Percentiles rank a stretch among this genome's conserved stretches.
phyloP scores from a whole-genome alignment of 2,797 vertebrate species.

The Cacajao melanocephalus region DNA sequence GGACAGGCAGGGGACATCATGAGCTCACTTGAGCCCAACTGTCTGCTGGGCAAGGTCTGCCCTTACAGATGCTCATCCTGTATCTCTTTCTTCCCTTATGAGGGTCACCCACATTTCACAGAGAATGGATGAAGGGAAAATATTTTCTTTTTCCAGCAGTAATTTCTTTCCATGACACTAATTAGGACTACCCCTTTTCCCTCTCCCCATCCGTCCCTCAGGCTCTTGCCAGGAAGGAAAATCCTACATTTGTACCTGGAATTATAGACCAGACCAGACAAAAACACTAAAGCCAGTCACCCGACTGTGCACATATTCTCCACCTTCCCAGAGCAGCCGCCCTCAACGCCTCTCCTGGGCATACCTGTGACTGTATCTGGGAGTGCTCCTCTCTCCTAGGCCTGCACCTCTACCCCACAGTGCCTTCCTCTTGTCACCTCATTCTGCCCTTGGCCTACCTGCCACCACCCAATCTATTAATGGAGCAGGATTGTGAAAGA shows the following conservation, averaged over 20 bases:
- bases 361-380: neutral
- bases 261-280: constrained; percentile 40
- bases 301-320: neutral
- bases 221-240: constrained; percentile 69
- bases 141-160: constrained; percentile 54
- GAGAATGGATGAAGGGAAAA: constrained; percentile 62
- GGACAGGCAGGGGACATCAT: neutral
- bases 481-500: constrained; percentile 57
- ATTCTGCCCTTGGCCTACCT: neutral
- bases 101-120: neutral
- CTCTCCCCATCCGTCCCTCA: neutral
- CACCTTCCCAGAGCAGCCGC: neutral
- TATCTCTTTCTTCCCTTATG: neutral
- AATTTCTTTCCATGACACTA: constrained; percentile 56
- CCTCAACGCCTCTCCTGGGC: neutral
- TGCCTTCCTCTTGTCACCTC: rapidly evolving
- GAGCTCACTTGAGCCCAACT: neutral
- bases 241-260: constrained; percentile 67
- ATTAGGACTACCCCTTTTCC: neutral
- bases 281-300: constrained; percentile 65
- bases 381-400: neutral
- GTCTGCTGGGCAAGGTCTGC: neutral
- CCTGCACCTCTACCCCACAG: rapidly evolving
- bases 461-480: constrained; percentile 48
- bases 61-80: neutral